phyloP scores from a whole-genome alignment of 2,113 vertebrate genomes.

The Sarotherodon lohbergeri region DNA sequence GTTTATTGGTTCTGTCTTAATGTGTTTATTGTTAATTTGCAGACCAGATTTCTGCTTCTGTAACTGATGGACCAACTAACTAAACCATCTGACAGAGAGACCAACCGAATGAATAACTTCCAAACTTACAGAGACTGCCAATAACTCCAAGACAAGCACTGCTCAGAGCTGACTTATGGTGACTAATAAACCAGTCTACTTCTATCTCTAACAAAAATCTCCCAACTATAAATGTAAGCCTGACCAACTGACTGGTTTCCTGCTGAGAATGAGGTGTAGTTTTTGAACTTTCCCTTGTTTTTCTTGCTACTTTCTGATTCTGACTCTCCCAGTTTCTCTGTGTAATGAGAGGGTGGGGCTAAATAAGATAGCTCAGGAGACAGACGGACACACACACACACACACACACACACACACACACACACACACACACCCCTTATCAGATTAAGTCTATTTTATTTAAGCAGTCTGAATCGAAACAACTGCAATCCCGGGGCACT shows the following conservation, averaged over 20 bases:
- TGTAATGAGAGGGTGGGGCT: conserved; percentile 32
- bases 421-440: neutral
- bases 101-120: neutral
- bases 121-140: neutral
- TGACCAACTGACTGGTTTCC: neutral
- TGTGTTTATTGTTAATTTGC: neutral
- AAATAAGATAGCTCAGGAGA: neutral
- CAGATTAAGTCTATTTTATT: neutral
- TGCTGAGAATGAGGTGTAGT: neutral
- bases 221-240: neutral
- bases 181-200: neutral
- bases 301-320: neutral
- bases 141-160: neutral
- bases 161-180: neutral
- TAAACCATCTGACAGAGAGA: neutral
- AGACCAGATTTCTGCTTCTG: neutral
- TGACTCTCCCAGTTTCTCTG: neutral
- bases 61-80: neutral
- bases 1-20: neutral
- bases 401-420: neutral
- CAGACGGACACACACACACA: neutral
- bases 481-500: neutral
- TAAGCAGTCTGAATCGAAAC: neutral
- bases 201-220: neutral
- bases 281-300: neutral